Conservation (phyloP, 1,140 invertebrate genomes). For the Liolophura sinensis region DNA sequence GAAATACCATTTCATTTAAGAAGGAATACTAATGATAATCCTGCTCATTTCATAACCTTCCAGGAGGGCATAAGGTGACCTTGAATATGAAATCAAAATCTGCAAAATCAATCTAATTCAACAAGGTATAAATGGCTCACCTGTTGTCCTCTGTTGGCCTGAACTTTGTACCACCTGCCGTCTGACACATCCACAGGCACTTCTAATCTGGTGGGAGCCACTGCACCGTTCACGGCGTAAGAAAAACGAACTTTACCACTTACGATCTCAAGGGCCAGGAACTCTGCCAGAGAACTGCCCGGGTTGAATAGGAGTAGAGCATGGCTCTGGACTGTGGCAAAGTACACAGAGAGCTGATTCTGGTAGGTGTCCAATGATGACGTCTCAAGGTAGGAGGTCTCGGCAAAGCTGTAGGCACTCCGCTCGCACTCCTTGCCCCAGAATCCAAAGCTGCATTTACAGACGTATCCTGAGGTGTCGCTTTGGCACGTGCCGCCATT, state of each 20-base stretch:
- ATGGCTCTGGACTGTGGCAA: conserved; percentile 86
- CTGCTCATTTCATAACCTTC: too few species aligned
- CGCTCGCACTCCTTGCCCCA: conserved; percentile 90
- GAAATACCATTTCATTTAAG: too few species aligned
- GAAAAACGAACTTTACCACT: conserved; percentile 83
- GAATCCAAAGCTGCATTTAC: conserved; percentile 74
- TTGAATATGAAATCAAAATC: conserved; percentile 47
- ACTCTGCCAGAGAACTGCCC: conserved; percentile 78
- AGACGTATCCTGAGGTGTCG: conserved; percentile 63
- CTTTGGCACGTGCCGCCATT: conserved; percentile 79
- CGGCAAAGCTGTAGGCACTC: conserved; percentile 84
- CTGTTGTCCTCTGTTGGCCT: conserved; percentile 81
- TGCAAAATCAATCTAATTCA: not conserved
- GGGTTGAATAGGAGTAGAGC: conserved; percentile 89
- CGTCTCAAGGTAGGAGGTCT: conserved; percentile 88
- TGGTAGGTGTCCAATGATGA: conserved; percentile 80
- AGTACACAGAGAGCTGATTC: conserved; percentile 76
- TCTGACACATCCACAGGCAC: conserved; percentile 76
- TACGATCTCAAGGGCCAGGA: conserved; percentile 86
- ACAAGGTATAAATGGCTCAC: conserved; percentile 27
- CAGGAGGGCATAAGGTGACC: too few species aligned
- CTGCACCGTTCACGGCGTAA: conserved; percentile 74
- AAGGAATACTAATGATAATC: too few species aligned
- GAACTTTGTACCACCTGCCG: conserved; percentile 89
- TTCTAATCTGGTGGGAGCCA: conserved; percentile 71